Conservation (phyloP, 2,113 vertebrate genomes). For the Speoplatyrhinus poulsoni region DNA sequence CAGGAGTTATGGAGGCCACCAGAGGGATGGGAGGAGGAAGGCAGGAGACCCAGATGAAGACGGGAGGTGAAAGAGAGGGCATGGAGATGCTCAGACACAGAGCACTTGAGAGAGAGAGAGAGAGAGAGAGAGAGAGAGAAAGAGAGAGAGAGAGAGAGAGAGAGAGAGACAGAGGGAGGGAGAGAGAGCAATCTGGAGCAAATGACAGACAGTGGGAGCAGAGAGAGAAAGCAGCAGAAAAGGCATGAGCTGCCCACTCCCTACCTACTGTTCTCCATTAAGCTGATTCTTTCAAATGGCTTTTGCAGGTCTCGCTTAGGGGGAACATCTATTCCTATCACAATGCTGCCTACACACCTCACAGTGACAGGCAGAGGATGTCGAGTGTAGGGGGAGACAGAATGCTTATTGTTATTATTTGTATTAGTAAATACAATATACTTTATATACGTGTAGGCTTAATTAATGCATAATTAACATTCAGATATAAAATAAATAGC, state of each 20-base stretch:
- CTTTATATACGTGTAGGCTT: too few species aligned
- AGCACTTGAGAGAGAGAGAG: slow-evolving; percentile 11
- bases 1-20: slow-evolving; percentile 33
- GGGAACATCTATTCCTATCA: slow-evolving; percentile 82
- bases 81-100: slow-evolving; percentile 29
- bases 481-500: too few species aligned
- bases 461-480: too few species aligned
- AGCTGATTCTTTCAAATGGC: slow-evolving; percentile 77
- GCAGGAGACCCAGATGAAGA: slow-evolving; percentile 2
- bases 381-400: background rate
- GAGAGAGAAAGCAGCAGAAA: slow-evolving; percentile 57
- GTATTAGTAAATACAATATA: too few species aligned
- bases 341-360: slow-evolving; percentile 80
- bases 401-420: too few species aligned
- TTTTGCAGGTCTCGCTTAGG: slow-evolving; percentile 79
- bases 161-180: slow-evolving; percentile 47
- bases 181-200: slow-evolving; percentile 45
- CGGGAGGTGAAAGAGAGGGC: slow-evolving; percentile 24
- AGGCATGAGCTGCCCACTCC: slow-evolving; percentile 75
- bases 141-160: slow-evolving; percentile 34
- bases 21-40: slow-evolving; percentile 30
- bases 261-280: slow-evolving; percentile 80
- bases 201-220: slow-evolving; percentile 67
- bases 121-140: slow-evolving; percentile 11
- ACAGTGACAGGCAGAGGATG: slow-evolving; percentile 65